phyloP scores from a whole-genome alignment of 23 tunicate genomes.

The Trididemnum clinides region DNA sequence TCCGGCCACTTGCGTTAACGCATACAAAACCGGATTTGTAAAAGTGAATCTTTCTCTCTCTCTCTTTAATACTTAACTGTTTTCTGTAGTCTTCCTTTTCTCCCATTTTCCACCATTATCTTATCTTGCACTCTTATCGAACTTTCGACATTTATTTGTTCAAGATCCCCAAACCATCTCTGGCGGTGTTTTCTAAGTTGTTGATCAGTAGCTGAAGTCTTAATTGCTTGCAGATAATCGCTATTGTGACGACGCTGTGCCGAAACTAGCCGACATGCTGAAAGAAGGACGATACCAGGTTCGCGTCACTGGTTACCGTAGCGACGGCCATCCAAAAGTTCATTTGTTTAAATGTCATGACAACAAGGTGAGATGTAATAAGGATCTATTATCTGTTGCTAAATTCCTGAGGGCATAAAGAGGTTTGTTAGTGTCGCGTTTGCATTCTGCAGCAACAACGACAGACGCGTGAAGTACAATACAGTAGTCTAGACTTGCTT shows the following conservation, averaged over 20 bases:
- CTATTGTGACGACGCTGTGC: conserved; percentile 33
- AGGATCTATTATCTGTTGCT: neutral
- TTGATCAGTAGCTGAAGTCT: neutral
- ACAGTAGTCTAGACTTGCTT: too few relatives aligned
- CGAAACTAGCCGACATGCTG: conserved; percentile 54
- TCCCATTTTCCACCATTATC: too few relatives aligned
- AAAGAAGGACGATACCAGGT: conserved; percentile 66
- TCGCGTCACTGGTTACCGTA: conserved; percentile 50
- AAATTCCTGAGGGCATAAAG: too few relatives aligned
- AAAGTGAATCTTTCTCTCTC: too few relatives aligned
- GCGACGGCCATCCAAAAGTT: conserved; percentile 57
- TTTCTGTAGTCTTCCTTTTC: too few relatives aligned
- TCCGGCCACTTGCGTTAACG: too few relatives aligned
- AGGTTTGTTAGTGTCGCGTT: too few relatives aligned
- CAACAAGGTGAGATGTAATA: conserved; percentile 47
- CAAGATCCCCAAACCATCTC: neutral
- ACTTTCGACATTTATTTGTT: neutral
- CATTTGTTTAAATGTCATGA: conserved; percentile 53
- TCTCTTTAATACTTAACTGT: too few relatives aligned
- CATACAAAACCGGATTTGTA: too few relatives aligned
- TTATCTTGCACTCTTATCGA: neutral
- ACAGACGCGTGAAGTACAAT: too few relatives aligned
- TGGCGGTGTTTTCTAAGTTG: neutral
- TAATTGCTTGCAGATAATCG: conserved; percentile 32
- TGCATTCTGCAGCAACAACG: too few relatives aligned